Evolutionary conservation across 1,140 invertebrate species (phyloP), one percentile per base, ranked within the genome.

Genomic region (Ips nitidus): DNA sequence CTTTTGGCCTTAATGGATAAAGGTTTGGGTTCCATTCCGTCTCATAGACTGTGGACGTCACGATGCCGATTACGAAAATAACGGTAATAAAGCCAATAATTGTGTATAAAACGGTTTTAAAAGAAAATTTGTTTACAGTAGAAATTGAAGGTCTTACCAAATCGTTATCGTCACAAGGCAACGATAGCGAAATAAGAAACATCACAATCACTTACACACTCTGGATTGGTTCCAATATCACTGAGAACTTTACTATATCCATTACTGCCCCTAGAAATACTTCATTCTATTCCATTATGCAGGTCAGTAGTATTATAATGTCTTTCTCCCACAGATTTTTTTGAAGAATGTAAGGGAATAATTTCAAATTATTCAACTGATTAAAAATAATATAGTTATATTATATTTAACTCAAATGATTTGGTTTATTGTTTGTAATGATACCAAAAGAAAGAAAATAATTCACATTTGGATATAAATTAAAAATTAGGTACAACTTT

Each of bases 251-350:
- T 75, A 90, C 89, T 7, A 80, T 91, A 45, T 86, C 83, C 5
- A 82, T 93, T 71, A 85, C 84, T 1, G 87, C 89, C 2, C 86
- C 88, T 2, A 86, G 87, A 70, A 93, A 93, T 77, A 87, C 89
- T n/a, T 91, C 90, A 2, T 94, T 95, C 80, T 94, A 92, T 79
- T 87, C 87, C 74, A 87, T 93, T 50, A 94, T 95, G 92, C 87
- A 91, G 76, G 68, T 69, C 55, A 58, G 2, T 3, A 50, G 45
- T 50, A 22, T 22, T 22, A 22, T 22, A 22, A 22, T 22, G 22
- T 22, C 22, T 22, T 22, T 22, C 22, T 22, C 22, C 22, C 22
- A 22, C 22, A 22, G 22, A 22, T 22, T 22, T 22, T 22, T 22
- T 7, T 22, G 5, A 22, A 22, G 22, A 22, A 22, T 22, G 22